phyloP scores from a whole-genome alignment of 2,113 vertebrate genomes.

The Columbina picui region DNA sequence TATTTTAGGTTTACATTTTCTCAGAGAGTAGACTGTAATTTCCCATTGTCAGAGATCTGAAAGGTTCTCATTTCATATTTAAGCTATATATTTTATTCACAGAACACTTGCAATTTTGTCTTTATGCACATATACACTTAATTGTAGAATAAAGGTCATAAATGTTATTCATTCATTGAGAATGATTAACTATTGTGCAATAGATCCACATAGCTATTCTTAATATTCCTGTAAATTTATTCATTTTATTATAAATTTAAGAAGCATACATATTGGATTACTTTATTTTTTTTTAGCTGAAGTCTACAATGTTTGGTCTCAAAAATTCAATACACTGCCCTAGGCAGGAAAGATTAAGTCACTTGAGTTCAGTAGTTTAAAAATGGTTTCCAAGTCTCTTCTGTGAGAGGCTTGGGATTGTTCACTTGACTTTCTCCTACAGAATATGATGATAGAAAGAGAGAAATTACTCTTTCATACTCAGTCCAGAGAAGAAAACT shows the following conservation, averaged over 20 bases:
- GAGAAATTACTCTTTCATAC: slow-evolving; percentile 31
- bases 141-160: not conserved
- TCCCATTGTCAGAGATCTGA: not conserved
- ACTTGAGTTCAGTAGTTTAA: slow-evolving; percentile 45
- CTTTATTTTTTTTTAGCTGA: not conserved
- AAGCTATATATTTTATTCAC: not conserved
- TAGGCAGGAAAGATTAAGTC: slow-evolving; percentile 41
- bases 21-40: not conserved
- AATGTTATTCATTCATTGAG: not conserved
- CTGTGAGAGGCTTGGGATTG: not conserved
- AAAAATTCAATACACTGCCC: slow-evolving; percentile 35
- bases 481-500: slow-evolving; percentile 18
- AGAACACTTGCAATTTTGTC: not conserved
- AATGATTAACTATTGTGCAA: not conserved
- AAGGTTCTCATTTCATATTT: not conserved
- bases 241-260: slow-evolving; percentile 32
- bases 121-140: not conserved
- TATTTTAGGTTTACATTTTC: not conserved
- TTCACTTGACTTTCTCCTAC: slow-evolving; percentile 26
- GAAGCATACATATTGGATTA: not conserved
- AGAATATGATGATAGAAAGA: slow-evolving; percentile 16
- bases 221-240: not conserved
- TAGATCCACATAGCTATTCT: not conserved
- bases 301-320: slow-evolving; percentile 17
- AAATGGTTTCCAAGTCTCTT: slow-evolving; percentile 47